These are phyloP conservation scores for Tolypeutes matacus DNA, from an alignment of 2,797 vertebrate species.

Conservation along the genomic window DNA sequence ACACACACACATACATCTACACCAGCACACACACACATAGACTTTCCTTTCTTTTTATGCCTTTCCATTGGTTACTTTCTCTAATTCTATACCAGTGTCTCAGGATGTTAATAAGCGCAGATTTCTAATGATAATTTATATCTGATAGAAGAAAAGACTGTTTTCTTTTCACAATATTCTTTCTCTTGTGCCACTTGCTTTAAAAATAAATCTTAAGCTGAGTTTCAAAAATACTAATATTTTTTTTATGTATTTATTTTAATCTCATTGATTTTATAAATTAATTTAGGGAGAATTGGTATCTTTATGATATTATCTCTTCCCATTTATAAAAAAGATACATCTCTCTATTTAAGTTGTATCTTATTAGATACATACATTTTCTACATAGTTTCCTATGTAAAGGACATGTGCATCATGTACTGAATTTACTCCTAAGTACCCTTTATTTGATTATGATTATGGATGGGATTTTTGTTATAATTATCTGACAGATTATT, in stretches of 20 bases:
- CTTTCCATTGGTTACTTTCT: background rate
- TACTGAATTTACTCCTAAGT: background rate
- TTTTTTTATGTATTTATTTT: background rate
- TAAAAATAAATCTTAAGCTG: background rate
- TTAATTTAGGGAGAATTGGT: background rate
- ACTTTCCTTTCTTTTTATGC: background rate
- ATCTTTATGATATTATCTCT: background rate
- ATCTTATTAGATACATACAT: background rate
- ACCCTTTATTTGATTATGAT: background rate
- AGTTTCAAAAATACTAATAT: background rate
- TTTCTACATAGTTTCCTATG: background rate
- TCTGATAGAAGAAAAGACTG: background rate
- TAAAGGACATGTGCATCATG: background rate
- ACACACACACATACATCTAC: background rate
- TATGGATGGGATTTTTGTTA: background rate
- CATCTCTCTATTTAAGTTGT: background rate
- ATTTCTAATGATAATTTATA: background rate
- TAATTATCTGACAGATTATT: background rate
- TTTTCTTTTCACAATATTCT: background rate
- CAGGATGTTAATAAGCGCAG: background rate
- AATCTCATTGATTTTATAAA: background rate
- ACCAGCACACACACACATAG: background rate
- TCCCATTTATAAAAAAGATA: background rate
- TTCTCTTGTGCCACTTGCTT: background rate
- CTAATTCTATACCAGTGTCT: background rate